A percentile compares a stretch with the other conserved stretches of the same genome.
These are phyloP conservation scores for Dimorphilus gyrociliatus DNA, from an alignment of 2,888 invertebrate genomes.

Conservation along the genomic window DNA sequence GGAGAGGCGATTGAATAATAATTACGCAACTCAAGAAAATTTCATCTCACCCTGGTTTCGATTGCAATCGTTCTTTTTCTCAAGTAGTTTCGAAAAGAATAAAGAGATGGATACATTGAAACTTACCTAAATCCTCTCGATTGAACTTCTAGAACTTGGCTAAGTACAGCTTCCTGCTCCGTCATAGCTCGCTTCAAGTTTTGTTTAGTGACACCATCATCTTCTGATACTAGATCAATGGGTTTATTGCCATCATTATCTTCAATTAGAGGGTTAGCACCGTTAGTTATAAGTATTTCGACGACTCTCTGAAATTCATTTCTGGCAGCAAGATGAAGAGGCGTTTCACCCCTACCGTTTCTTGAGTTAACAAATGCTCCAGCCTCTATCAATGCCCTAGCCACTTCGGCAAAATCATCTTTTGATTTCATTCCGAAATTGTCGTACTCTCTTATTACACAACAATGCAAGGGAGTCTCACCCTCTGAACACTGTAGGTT, in stretches of 20 bases:
- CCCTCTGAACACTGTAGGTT: constrained; percentile 11
- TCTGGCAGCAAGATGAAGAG: constrained; percentile 13
- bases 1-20: no score
- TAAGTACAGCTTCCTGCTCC: no score
- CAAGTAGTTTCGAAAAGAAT: no score
- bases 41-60: no score
- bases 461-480: constrained; percentile 10
- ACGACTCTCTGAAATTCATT: constrained; percentile 14
- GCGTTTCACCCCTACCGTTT: constrained; percentile 13
- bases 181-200: constrained; percentile 10
- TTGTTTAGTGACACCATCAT: constrained; percentile 12
- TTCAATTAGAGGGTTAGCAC: constrained; percentile 10
- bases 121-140: constrained; percentile 11
- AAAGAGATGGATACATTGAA: no score
- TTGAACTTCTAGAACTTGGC: constrained; percentile 10
- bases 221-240: constrained; percentile 11
- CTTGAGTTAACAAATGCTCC: constrained; percentile 10
- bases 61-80: no score
- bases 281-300: constrained; percentile 10
- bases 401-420: constrained; percentile 13
- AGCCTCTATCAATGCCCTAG: constrained; percentile 10
- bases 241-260: constrained; percentile 11
- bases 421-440: constrained; percentile 14
- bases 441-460: constrained; percentile 11
- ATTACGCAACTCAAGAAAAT: no score